Conservation (phyloP, 2,888 invertebrate genomes). For the Ormyrus thymus region DNA sequence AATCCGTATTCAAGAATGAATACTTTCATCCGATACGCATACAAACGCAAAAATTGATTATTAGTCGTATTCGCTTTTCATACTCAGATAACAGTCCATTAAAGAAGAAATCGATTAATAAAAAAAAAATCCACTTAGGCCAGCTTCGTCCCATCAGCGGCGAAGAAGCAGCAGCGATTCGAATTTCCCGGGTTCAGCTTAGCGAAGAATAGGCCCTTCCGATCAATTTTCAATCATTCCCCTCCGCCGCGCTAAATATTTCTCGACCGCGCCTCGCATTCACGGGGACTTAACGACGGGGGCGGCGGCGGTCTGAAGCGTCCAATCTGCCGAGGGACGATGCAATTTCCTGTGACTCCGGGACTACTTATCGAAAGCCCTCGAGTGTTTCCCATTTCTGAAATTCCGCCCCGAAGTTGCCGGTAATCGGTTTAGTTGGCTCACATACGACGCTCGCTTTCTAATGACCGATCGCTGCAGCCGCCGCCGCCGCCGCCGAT, state of each 20-base stretch:
- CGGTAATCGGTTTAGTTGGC: constrained; percentile 42
- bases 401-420: constrained; percentile 36
- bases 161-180: constrained; percentile 4
- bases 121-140: too few species aligned
- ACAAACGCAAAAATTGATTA: too few species aligned
- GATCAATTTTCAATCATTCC: constrained; percentile 37
- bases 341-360: constrained; percentile 46
- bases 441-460: constrained; percentile 34
- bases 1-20: too few species aligned
- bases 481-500: too few species aligned
- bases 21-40: too few species aligned
- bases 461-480: constrained; percentile 39
- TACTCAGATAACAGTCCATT: too few species aligned
- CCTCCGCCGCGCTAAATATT: constrained; percentile 31
- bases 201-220: constrained; percentile 26
- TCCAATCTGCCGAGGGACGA: constrained; percentile 48
- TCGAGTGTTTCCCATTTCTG: constrained; percentile 46
- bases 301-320: constrained; percentile 19
- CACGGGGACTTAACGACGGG: background rate
- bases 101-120: too few species aligned
- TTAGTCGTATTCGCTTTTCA: too few species aligned
- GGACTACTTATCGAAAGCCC: constrained; percentile 43
- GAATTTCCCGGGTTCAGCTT: background rate
- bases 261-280: constrained; percentile 1
- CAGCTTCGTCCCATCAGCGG: too few species aligned